Evolutionary conservation across 2,113 vertebrate genomes (phyloP).

Genomic region (Xenotilapia flavipinnis): DNA sequence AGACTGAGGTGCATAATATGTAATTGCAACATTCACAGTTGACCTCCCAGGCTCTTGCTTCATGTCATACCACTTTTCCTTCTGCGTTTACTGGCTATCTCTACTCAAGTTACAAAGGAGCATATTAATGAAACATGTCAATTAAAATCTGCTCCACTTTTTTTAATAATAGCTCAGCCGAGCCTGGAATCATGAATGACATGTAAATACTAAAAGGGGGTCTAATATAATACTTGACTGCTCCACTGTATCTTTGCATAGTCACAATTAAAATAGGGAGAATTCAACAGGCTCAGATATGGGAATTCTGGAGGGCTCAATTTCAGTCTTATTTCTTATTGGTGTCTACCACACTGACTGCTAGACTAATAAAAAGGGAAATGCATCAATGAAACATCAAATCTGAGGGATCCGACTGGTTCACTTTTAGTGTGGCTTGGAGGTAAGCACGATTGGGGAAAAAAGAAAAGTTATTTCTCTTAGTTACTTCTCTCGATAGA

Average conservation of each 20-base stretch:
- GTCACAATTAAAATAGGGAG: not conserved
- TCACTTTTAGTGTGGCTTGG: not conserved
- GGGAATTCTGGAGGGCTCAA: not conserved
- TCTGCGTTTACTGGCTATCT: not conserved
- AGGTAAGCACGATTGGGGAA: rapidly evolving
- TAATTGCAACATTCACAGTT: not conserved
- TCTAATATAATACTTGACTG: not conserved
- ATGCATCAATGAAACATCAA: not conserved
- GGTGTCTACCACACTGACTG: not conserved
- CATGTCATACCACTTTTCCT: not conserved
- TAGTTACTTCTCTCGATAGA: not conserved
- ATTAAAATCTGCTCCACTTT: not conserved
- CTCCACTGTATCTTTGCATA: not conserved
- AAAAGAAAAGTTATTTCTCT: not conserved
- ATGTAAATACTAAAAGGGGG: not conserved
- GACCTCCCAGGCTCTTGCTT: not conserved
- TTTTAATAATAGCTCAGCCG: not conserved
- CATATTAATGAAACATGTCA: not conserved
- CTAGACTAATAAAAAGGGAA: not conserved
- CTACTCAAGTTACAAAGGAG: not conserved
- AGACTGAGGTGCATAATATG: not conserved
- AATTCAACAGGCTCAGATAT: not conserved
- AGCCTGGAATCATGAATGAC: not conserved
- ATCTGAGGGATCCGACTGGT: not conserved
- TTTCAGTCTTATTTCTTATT: not conserved